These are phyloP conservation scores for Himalopsyche kuldschensis DNA, from an alignment of 2,888 invertebrate species.

Conservation along the genomic window DNA sequence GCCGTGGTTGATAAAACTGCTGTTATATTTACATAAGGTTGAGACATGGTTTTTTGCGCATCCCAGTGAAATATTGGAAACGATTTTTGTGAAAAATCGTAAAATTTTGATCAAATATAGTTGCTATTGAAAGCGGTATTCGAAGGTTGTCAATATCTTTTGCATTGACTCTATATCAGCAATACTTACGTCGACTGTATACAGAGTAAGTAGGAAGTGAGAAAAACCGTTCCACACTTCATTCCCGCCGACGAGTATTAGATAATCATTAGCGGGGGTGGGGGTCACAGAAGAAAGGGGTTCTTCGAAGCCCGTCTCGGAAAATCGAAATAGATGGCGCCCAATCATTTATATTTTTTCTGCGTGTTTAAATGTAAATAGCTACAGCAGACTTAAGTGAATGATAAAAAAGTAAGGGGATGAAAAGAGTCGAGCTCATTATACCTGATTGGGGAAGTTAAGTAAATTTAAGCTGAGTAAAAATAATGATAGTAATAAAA, in stretches of 20 bases:
- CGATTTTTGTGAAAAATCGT: too few relatives aligned
- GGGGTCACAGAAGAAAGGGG: background rate
- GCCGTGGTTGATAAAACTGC: too few relatives aligned
- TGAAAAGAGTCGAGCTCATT: background rate
- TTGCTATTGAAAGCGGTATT: too few relatives aligned
- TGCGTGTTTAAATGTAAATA: background rate
- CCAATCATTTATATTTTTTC: background rate
- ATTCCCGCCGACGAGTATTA: background rate
- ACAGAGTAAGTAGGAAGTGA: background rate
- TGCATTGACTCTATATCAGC: background rate
- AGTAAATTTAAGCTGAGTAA: too few relatives aligned
- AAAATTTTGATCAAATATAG: too few relatives aligned
- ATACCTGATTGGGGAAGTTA: background rate
- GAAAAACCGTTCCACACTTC: conserved; percentile 6
- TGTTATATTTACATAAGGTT: too few relatives aligned
- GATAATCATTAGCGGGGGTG: conserved; percentile 13
- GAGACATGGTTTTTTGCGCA: too few relatives aligned
- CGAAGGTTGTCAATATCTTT: background rate
- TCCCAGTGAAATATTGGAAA: too few relatives aligned
- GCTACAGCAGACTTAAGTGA: background rate
- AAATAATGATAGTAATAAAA: background rate
- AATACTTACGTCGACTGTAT: background rate
- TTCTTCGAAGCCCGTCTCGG: background rate
- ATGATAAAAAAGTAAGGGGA: background rate
- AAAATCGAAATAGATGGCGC: conserved; percentile 8